Conservation (phyloP, 2,797 vertebrate species). For the Girardinus metallicus region DNA sequence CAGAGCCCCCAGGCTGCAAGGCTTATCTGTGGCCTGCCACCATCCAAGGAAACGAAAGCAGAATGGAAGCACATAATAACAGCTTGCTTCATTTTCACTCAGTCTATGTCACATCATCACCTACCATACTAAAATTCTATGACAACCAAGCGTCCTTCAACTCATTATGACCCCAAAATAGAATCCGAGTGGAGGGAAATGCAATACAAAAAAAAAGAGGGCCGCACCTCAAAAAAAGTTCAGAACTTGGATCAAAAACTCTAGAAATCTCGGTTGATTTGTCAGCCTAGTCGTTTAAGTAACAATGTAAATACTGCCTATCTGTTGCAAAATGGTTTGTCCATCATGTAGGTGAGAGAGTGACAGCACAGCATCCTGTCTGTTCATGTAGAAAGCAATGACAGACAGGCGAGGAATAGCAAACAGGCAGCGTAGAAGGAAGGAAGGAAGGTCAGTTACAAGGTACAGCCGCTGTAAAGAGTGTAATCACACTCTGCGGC, state of each 20-base stretch:
- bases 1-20: constrained; percentile 53
- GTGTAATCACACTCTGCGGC: constrained; percentile 44
- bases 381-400: constrained; percentile 26
- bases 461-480: constrained; percentile 52
- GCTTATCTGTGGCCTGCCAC: constrained; percentile 69
- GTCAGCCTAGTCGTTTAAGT: neutral
- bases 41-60: constrained; percentile 35
- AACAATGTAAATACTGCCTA: constrained; percentile 6
- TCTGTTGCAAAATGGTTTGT: constrained; percentile 10
- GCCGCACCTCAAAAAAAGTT: neutral
- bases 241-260: neutral
- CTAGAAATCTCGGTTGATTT: neutral
- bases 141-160: constrained; percentile 40
- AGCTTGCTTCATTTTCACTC: constrained; percentile 50
- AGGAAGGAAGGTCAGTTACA: constrained; percentile 59
- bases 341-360: neutral
- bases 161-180: constrained; percentile 10
- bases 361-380: constrained; percentile 11
- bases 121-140: constrained; percentile 14
- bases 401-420: constrained; percentile 16
- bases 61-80: constrained; percentile 54
- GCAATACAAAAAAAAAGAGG: neutral
- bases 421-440: constrained; percentile 5
- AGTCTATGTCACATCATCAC: constrained; percentile 36
- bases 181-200: neutral